A percentile compares a stretch with the other conserved stretches of the same genome.
Conservation (phyloP, 2,888 invertebrate species). For the Hemithea aestivaria region DNA sequence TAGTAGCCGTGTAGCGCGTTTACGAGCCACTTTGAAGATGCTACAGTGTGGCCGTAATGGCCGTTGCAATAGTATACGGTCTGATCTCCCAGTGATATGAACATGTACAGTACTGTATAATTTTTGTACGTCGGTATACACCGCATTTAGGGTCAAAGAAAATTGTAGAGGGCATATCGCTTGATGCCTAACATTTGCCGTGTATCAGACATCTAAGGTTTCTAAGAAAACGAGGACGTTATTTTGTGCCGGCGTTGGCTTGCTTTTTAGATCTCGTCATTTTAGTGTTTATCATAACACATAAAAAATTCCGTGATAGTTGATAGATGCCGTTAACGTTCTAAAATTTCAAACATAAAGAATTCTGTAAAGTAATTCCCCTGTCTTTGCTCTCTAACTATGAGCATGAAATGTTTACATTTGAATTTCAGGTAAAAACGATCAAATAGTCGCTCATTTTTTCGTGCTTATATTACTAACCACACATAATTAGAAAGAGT, state of each 20-base stretch:
- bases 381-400: no score
- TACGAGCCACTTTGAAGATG: slow-evolving; percentile 75
- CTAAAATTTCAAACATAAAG: slow-evolving; percentile 21
- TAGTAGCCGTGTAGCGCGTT: slow-evolving; percentile 74
- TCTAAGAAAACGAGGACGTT: slow-evolving; percentile 54
- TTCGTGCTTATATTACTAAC: no score
- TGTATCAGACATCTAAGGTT: slow-evolving; percentile 59
- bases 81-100: slow-evolving; percentile 69
- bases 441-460: no score
- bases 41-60: slow-evolving; percentile 70
- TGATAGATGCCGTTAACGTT: slow-evolving; percentile 36
- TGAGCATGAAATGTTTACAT: no score
- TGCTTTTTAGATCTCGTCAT: slow-evolving; percentile 36
- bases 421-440: no score
- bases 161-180: slow-evolving; percentile 55
- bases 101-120: slow-evolving; percentile 67
- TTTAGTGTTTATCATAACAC: slow-evolving; percentile 39
- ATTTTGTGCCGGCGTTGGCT: slow-evolving; percentile 32
- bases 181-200: slow-evolving; percentile 55
- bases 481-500: no score
- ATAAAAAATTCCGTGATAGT: slow-evolving; percentile 34
- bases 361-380: no score
- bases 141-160: slow-evolving; percentile 64
- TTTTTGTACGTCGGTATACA: slow-evolving; percentile 64
- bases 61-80: slow-evolving; percentile 74